These are phyloP conservation scores for Craseonycteris thonglongyai DNA, from an alignment of 2,113 vertebrate genomes.

Conservation along the genomic window DNA sequence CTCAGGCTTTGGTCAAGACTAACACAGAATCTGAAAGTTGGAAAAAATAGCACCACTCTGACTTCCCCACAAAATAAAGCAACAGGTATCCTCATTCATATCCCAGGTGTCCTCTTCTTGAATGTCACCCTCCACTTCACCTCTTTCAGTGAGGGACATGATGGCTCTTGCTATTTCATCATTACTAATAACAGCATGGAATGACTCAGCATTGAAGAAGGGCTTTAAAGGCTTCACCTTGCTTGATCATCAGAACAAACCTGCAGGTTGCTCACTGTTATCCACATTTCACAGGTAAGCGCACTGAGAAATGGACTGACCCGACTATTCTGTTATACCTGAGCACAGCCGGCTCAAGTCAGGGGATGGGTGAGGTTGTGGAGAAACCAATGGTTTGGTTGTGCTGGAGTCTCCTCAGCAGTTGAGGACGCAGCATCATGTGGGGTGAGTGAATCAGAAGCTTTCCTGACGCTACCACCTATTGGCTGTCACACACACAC, in stretches of 20 bases:
- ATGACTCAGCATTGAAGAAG: neutral
- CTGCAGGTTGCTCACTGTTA: neutral
- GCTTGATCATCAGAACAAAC: neutral
- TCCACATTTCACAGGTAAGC: neutral
- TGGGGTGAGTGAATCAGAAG: neutral
- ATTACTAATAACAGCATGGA: no score
- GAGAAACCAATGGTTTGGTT: neutral
- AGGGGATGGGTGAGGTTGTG: neutral
- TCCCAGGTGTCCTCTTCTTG: neutral
- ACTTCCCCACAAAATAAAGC: neutral
- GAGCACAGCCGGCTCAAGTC: neutral
- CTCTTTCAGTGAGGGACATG: neutral
- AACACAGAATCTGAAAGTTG: neutral
- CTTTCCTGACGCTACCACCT: neutral
- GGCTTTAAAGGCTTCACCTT: neutral
- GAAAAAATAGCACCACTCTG: neutral
- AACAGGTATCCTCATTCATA: neutral
- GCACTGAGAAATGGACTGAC: neutral
- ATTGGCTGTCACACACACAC: neutral
- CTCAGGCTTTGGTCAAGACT: neutral
- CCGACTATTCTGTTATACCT: neutral
- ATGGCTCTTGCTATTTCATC: no score
- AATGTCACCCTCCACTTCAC: neutral
- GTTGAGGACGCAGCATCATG: neutral
- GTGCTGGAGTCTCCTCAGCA: neutral